Evolutionary conservation across 1,140 invertebrate species (phyloP).

Genomic region (Potamilus streckersoni): DNA sequence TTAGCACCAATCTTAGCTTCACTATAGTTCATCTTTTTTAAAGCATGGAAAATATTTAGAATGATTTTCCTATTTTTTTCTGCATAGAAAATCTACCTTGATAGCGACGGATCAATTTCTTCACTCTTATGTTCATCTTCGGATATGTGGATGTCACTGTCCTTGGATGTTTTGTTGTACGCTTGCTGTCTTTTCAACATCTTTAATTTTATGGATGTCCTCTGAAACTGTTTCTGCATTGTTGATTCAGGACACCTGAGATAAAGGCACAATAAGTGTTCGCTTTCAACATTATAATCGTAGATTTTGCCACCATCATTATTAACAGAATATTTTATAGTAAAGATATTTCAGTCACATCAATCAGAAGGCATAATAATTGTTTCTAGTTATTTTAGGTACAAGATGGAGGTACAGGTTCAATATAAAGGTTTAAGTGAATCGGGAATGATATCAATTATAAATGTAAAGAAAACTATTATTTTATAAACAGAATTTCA

Average conservation of each 20-base stretch:
- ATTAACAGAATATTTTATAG: not conserved
- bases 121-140: slow-evolving; percentile 24
- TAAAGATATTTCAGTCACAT: not conserved
- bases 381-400: not conserved
- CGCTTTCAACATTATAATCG: too few relatives aligned
- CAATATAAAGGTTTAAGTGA: not conserved
- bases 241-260: slow-evolving; percentile 4
- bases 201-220: slow-evolving; percentile 20
- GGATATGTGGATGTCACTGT: slow-evolving; percentile 21
- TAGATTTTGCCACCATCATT: not conserved
- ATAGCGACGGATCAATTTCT: not conserved
- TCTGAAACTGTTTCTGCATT: slow-evolving; percentile 17
- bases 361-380: not conserved
- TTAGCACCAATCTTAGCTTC: too few relatives aligned
- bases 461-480: too few relatives aligned
- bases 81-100: too few relatives aligned
- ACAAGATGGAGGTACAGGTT: not conserved
- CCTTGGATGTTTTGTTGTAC: slow-evolving; percentile 10
- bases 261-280: not conserved
- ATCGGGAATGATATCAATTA: not conserved
- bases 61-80: too few relatives aligned
- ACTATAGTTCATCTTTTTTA: too few relatives aligned
- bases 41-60: too few relatives aligned
- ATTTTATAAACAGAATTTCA: too few relatives aligned
- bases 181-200: slow-evolving; percentile 16